These are phyloP conservation scores for Arenaria interpres DNA, from an alignment of 2,113 vertebrate species.

Conservation along the genomic window DNA sequence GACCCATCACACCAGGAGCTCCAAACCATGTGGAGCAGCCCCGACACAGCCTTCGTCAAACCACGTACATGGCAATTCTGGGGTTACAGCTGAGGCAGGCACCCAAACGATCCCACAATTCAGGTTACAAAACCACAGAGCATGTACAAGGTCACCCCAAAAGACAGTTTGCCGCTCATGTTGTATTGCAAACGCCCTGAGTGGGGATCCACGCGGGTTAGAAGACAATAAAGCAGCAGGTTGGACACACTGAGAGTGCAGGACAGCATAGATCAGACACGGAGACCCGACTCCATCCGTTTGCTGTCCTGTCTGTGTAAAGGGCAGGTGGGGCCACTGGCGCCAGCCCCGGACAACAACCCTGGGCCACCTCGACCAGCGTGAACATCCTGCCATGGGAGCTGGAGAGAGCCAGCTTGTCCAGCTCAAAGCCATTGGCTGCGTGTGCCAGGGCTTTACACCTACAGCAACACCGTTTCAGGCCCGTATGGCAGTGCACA, in stretches of 20 bases:
- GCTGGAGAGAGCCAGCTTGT: fast-evolving
- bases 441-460: fast-evolving
- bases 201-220: fast-evolving
- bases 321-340: fast-evolving
- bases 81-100: not conserved
- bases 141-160: too few relatives aligned
- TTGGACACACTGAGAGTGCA: fast-evolving
- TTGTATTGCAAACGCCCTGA: not conserved
- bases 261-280: fast-evolving
- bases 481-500: too few relatives aligned
- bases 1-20: not conserved
- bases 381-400: fast-evolving
- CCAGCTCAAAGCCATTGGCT: not conserved
- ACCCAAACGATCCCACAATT: not conserved
- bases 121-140: not conserved
- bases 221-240: not conserved
- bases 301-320: fast-evolving
- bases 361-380: fast-evolving
- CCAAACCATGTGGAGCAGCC: not conserved
- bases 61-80: fast-evolving
- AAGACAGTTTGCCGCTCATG: too few relatives aligned
- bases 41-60: too few relatives aligned
- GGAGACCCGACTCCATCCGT: not conserved
- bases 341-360: too few relatives aligned
- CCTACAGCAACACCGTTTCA: too few relatives aligned